Conservation (phyloP, 2,113 vertebrate genomes). For the Ia io region DNA sequence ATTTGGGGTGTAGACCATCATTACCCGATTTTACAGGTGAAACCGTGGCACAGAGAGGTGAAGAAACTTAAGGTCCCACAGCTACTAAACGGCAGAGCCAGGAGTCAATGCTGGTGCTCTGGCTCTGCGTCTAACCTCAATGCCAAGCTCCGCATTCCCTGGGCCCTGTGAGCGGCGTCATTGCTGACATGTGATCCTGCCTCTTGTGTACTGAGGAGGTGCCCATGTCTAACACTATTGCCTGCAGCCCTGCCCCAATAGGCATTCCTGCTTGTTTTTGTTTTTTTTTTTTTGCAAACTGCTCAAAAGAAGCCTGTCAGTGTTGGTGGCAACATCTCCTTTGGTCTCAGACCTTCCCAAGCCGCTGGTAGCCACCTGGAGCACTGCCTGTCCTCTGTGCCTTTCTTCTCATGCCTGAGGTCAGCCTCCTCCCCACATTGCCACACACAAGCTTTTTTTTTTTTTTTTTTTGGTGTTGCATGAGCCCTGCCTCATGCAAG, state of each 20-base stretch:
- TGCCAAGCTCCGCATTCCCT: not conserved
- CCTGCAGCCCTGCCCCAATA: not conserved
- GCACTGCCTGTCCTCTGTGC: not conserved
- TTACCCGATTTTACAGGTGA: not conserved
- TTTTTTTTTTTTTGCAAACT: not conserved
- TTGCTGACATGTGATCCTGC: not conserved
- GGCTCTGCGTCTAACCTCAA: not conserved
- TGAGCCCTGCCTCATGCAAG: not conserved
- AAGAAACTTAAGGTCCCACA: not conserved
- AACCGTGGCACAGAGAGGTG: not conserved
- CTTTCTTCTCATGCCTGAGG: not conserved
- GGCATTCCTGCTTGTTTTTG: not conserved
- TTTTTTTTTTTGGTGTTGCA: not conserved
- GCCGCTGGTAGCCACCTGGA: not conserved
- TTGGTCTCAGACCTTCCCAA: not conserved
- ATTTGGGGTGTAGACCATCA: not conserved
- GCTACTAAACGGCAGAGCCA: not conserved
- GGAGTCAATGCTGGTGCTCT: not conserved
- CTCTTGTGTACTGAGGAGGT: not conserved
- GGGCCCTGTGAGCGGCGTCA: accelerated
- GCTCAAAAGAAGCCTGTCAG: not conserved
- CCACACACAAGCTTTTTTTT: not conserved
- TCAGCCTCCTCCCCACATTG: not conserved
- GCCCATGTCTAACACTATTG: not conserved
- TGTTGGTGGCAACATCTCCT: not conserved